These are phyloP conservation scores for Chrysina gloriosa DNA, from an alignment of 2,888 invertebrate species.

Conservation along the genomic window DNA sequence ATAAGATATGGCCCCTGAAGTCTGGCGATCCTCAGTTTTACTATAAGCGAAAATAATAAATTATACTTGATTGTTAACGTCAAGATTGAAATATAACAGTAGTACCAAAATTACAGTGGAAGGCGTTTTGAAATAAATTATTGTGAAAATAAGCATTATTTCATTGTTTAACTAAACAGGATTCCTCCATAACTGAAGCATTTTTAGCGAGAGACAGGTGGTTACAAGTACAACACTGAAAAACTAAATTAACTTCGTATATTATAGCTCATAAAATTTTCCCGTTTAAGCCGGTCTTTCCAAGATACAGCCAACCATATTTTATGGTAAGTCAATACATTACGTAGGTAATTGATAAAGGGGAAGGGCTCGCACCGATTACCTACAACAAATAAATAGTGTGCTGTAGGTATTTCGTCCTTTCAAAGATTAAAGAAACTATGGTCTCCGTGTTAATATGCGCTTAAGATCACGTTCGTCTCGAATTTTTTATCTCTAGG, in stretches of 20 bases:
- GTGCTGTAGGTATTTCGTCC: neutral
- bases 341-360: neutral
- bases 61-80: too few species aligned
- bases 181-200: too few species aligned
- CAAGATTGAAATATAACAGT: too few species aligned
- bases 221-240: too few species aligned
- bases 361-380: neutral
- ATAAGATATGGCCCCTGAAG: too few species aligned
- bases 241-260: neutral
- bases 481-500: constrained; percentile 5
- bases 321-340: neutral
- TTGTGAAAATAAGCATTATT: too few species aligned
- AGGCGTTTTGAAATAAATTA: too few species aligned
- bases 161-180: too few species aligned
- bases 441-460: neutral
- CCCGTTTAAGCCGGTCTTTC: neutral
- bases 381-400: neutral
- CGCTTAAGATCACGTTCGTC: neutral
- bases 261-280: neutral
- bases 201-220: too few species aligned
- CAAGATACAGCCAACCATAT: neutral
- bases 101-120: too few species aligned
- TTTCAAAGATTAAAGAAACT: neutral
- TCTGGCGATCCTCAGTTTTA: too few species aligned
- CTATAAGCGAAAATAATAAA: too few species aligned